phyloP scores from a whole-genome alignment of 2,797 vertebrate species.

The Rhabdomys pumilio region DNA sequence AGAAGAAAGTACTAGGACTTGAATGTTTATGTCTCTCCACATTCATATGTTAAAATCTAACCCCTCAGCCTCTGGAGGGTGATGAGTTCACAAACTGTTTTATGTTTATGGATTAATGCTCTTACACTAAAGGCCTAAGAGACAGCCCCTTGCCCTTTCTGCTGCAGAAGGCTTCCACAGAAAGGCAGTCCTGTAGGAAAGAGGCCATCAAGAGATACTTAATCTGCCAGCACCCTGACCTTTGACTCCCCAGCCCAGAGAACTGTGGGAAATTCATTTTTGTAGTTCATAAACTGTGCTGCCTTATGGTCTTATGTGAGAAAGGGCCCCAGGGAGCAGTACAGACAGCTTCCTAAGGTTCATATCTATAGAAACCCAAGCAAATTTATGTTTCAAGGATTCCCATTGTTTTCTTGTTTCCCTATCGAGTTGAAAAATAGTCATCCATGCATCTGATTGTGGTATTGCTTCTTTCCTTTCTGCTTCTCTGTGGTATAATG shows the following conservation, averaged over 20 bases:
- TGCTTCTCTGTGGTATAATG: conserved; percentile 65
- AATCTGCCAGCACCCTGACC: neutral
- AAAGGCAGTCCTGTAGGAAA: neutral
- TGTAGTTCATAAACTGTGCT: neutral
- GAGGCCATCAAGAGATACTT: neutral
- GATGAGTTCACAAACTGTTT: neutral
- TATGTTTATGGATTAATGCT: neutral
- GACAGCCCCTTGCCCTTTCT: neutral
- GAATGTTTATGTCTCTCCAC: neutral
- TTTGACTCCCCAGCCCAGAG: neutral
- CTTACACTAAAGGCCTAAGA: neutral
- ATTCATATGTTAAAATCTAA: neutral
- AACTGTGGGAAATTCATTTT: neutral
- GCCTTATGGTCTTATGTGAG: neutral
- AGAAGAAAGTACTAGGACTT: neutral
- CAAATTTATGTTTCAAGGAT: neutral
- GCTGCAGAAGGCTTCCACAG: neutral
- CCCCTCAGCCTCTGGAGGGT: neutral
- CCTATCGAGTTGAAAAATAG: conserved; percentile 20
- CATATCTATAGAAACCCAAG: neutral
- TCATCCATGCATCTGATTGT: neutral
- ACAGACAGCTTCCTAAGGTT: conserved; percentile 10
- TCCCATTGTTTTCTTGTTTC: neutral
- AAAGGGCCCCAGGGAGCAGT: neutral
- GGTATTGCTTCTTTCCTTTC: conserved; percentile 50